These are phyloP conservation scores for Astropecten irregularis DNA, from an alignment of 53 echinoderm and acorn worm genomes.

Conservation along the genomic window DNA sequence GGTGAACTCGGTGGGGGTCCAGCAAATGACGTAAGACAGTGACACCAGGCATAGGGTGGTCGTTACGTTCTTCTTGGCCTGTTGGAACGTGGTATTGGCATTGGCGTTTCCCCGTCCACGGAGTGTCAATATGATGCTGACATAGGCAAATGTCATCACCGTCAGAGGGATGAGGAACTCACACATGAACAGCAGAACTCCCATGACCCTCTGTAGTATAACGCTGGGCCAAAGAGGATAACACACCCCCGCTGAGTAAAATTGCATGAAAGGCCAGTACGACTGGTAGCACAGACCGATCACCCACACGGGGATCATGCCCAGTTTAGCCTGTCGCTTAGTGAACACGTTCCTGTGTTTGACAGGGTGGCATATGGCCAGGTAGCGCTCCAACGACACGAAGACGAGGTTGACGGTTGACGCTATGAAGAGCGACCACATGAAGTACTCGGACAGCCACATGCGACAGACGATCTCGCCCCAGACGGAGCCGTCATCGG, in stretches of 20 bases:
- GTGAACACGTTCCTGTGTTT: slow-evolving; percentile 83
- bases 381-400: slow-evolving; percentile 80
- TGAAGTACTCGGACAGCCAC: slow-evolving; percentile 80
- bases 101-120: slow-evolving; percentile 69
- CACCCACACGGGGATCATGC: slow-evolving; percentile 71
- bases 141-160: slow-evolving; percentile 84
- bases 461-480: slow-evolving; percentile 73
- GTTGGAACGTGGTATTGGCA: slow-evolving; percentile 67
- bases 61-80: slow-evolving; percentile 87
- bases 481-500: not conserved
- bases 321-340: slow-evolving; percentile 60
- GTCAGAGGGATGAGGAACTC: slow-evolving; percentile 82
- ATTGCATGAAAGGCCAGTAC: slow-evolving; percentile 79
- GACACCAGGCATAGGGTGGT: slow-evolving; percentile 81
- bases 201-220: slow-evolving; percentile 71
- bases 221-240: slow-evolving; percentile 70
- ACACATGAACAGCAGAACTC: slow-evolving; percentile 73
- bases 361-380: slow-evolving; percentile 75
- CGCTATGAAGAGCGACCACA: slow-evolving; percentile 84
- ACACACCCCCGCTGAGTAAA: slow-evolving; percentile 53
- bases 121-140: slow-evolving; percentile 82
- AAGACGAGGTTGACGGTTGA: slow-evolving; percentile 79
- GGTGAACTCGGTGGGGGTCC: slow-evolving; percentile 84
- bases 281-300: slow-evolving; percentile 80
- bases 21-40: slow-evolving; percentile 83